phyloP scores from a whole-genome alignment of 2,888 invertebrate species.

The Callyntrura sp. region DNA sequence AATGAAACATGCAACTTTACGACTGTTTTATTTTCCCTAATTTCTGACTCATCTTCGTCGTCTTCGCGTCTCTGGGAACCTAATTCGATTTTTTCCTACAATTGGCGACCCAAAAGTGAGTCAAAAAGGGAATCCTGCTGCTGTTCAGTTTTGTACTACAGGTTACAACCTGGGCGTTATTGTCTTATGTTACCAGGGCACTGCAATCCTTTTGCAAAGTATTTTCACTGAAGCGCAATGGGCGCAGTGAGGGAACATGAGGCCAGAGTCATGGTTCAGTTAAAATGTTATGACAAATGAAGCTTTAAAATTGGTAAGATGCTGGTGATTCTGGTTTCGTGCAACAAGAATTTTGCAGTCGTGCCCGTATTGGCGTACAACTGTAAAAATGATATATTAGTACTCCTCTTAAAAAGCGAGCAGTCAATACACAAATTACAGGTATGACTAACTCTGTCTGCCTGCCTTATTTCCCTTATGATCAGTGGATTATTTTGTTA shows the following conservation, averaged over 20 bases:
- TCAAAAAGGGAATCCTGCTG: background rate
- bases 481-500: too few relatives aligned
- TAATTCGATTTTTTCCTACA: constrained; percentile 25
- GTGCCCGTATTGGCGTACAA: background rate
- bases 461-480: background rate
- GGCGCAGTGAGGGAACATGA: constrained; percentile 6
- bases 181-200: background rate
- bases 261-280: constrained; percentile 34
- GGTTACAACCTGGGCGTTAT: constrained; percentile 38
- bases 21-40: background rate
- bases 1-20: constrained; percentile 21
- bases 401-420: constrained; percentile 42
- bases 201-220: constrained; percentile 26
- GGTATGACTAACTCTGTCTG: background rate
- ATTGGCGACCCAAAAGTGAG: background rate
- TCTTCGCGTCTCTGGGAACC: background rate
- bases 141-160: background rate
- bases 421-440: background rate
- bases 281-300: constrained; percentile 39
- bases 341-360: background rate
- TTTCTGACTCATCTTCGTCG: background rate
- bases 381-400: constrained; percentile 44
- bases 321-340: constrained; percentile 6
- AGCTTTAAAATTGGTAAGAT: constrained; percentile 1
- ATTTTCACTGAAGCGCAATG: background rate